These are phyloP conservation scores for Prietella phreatophila DNA, from an alignment of 2,113 vertebrate genomes.

Conservation along the genomic window DNA sequence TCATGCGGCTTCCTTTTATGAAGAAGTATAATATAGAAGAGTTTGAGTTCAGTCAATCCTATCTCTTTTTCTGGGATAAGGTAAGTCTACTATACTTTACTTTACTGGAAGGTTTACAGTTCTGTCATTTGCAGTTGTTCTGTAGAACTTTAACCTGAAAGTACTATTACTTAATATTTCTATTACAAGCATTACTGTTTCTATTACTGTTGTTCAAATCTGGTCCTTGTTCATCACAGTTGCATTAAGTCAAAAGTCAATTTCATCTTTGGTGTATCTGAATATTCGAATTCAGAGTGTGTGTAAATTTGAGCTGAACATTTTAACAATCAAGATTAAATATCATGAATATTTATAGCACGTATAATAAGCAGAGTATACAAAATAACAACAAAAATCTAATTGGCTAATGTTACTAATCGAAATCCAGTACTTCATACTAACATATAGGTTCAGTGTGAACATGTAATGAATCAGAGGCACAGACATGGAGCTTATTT, in stretches of 20 bases:
- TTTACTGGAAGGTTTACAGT: background rate
- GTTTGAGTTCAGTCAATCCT: slow-evolving; percentile 98
- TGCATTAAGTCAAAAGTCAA: background rate
- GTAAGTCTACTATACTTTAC: slow-evolving; percentile 66
- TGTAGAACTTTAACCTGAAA: background rate
- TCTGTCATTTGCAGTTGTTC: background rate
- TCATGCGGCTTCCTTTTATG: slow-evolving; percentile 97
- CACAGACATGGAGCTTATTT: background rate
- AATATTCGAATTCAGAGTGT: background rate
- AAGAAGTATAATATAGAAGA: slow-evolving; percentile 96
- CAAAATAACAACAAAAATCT: background rate
- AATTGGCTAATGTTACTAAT: background rate
- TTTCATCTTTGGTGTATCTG: background rate
- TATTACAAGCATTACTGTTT: background rate
- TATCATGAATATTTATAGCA: background rate
- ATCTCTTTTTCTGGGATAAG: slow-evolving; percentile 99
- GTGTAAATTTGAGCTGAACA: background rate
- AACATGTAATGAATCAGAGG: background rate
- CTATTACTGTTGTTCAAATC: background rate
- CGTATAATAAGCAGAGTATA: background rate
- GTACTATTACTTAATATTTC: background rate
- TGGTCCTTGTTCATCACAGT: background rate
- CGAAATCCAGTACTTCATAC: background rate
- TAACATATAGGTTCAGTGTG: background rate
- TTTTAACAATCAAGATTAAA: background rate